Conservation (phyloP, 2,888 invertebrate genomes). For the Caenorhabditis wallacei region DNA sequence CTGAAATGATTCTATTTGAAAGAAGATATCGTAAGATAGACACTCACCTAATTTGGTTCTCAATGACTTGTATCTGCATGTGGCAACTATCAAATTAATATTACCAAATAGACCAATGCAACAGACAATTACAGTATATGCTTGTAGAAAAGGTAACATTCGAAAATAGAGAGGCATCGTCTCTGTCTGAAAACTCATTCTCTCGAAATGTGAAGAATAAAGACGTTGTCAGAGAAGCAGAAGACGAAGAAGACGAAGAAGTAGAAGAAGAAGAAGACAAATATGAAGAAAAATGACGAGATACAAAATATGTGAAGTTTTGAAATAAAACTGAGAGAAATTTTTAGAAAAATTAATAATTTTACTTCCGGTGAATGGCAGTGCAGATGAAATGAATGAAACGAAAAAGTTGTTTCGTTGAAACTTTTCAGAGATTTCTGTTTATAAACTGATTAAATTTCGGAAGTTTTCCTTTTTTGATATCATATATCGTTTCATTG, state of each 20-base stretch:
- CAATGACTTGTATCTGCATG: constrained; percentile 48
- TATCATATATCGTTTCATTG: too few species aligned
- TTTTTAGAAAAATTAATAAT: neutral
- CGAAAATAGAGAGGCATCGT: constrained; percentile 49
- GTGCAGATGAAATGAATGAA: constrained; percentile 1
- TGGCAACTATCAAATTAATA: constrained; percentile 57
- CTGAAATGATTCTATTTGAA: constrained; percentile 25
- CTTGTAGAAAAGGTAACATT: constrained; percentile 46
- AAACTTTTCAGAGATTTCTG: neutral
- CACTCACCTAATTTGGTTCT: constrained; percentile 61
- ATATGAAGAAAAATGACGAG: constrained; percentile 17
- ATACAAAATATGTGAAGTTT: constrained; percentile 20
- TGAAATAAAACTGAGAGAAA: constrained; percentile 6
- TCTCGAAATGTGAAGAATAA: constrained; percentile 1
- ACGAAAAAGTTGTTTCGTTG: constrained; percentile 16
- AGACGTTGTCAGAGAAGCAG: constrained; percentile 21
- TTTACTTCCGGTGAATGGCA: constrained; percentile 16
- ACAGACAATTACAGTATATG: constrained; percentile 56
- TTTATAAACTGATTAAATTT: neutral
- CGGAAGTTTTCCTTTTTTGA: too few species aligned
- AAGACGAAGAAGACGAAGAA: neutral
- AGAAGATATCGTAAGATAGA: neutral
- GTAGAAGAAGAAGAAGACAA: neutral
- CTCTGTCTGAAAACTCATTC: constrained; percentile 21
- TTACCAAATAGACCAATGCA: constrained; percentile 58